Conservation (phyloP, 2,797 vertebrate species). For the Cynopterus sphinx region DNA sequence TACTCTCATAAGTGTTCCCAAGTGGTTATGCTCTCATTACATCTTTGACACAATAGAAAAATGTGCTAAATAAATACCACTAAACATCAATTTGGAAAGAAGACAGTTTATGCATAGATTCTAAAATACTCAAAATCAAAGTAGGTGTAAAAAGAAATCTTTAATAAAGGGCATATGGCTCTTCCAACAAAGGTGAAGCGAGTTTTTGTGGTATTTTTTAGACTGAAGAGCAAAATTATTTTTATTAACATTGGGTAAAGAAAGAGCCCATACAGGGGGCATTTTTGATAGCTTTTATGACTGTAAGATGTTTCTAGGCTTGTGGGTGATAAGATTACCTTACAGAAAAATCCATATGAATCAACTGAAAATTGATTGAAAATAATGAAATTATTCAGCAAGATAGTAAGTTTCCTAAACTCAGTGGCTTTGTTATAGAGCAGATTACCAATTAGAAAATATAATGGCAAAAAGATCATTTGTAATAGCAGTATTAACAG, state of each 20-base stretch:
- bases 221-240: background rate
- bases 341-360: background rate
- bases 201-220: background rate
- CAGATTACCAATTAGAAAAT: background rate
- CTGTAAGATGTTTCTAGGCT: conserved; percentile 25
- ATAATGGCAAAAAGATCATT: background rate
- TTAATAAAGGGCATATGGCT: background rate
- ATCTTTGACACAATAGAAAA: background rate
- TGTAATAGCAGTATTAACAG: background rate
- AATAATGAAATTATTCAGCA: background rate
- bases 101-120: background rate
- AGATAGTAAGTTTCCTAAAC: background rate
- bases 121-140: background rate
- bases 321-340: background rate
- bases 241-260: background rate
- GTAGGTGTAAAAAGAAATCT: background rate
- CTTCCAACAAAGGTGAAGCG: conserved; percentile 19
- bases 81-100: conserved; percentile 9
- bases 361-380: background rate
- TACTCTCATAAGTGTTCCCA: background rate
- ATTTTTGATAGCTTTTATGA: background rate
- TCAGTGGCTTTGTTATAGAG: background rate
- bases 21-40: background rate
- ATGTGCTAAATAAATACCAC: background rate
- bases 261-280: background rate